Conservation (phyloP, 2,797 vertebrate species). For the Alca torda region DNA sequence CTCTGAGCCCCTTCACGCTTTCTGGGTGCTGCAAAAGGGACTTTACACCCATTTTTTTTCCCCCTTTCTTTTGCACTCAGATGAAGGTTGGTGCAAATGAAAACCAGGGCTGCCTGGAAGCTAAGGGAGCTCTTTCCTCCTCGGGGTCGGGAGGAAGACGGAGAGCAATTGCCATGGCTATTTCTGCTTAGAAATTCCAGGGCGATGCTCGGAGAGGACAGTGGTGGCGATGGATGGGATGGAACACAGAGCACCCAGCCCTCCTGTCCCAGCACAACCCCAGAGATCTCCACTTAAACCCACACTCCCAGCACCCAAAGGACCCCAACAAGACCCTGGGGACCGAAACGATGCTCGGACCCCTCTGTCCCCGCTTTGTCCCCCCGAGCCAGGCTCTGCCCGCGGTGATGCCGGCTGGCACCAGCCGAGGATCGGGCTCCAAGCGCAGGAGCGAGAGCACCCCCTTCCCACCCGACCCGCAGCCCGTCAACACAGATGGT, state of each 20-base stretch:
- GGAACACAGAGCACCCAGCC: neutral
- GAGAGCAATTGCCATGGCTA: rapidly evolving
- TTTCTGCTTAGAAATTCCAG: neutral
- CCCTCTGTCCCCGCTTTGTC: rapidly evolving
- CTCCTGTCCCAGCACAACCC: neutral
- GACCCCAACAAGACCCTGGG: rapidly evolving
- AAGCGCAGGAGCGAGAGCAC: neutral
- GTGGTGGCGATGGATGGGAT: rapidly evolving
- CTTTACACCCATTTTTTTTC: rapidly evolving
- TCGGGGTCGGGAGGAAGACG: rapidly evolving
- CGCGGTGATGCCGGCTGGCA: rapidly evolving
- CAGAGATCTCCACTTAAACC: no score
- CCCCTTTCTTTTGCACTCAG: neutral
- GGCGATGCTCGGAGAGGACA: no score
- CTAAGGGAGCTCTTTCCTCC: neutral
- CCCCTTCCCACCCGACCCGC: constrained; percentile 21
- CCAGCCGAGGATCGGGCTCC: neutral
- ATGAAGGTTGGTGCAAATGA: neutral
- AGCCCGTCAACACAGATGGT: constrained; percentile 48
- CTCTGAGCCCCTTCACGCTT: neutral
- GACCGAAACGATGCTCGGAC: rapidly evolving
- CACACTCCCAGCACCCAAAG: rapidly evolving
- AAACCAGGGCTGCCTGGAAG: neutral
- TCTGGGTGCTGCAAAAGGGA: neutral
- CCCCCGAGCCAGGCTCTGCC: rapidly evolving